Base-by-base conservation (phyloP, 2,797 vertebrate genomes). In the Chelidonichthys spinosus region DNA sequence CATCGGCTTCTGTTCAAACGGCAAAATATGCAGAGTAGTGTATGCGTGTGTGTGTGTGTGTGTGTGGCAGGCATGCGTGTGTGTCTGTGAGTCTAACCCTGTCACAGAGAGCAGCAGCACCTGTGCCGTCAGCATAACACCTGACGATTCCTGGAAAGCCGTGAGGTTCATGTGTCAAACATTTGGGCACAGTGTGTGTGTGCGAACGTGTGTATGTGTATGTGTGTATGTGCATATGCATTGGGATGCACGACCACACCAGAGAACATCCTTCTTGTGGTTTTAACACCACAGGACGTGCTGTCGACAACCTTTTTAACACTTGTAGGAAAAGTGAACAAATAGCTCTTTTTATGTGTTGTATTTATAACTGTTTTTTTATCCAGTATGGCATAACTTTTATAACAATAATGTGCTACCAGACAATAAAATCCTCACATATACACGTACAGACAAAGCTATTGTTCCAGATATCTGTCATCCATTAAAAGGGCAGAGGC, bases 141-240 rank as follows among this genome's bases (percentile, higher is more conserved):
- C 76, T 74, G 74, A 76, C 33, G 3, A 50, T 32, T 84, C 85
- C 85, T 84, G 68, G 66, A 82, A 83, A 69, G 53, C 64, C 0
- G 9, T 37, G 37, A 77, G 42, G 52, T 76, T 81, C 72, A 74
- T 55, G 63, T 81, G 59, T 78, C 72, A 71, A 59, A 74, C 25
- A 7, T 11, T 33, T 14, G 32, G 32, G 25, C 11, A 53, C 50
- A 33, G 50, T 40, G 35, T n/a, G 47, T 39, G 7, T 8, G 25
- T 56, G 43, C 69, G 49, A 62, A 18, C 4, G 61, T n/a, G 10
- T 4, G 10, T 68, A 61, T 76, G 50, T 67, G 18, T 33, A 33
- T n/a, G 33, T 6, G 61, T 4, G 10, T 68, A 61, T 76, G 50
- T 67, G 43, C 61, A n/a, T 37, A 33, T 11, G 11, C 40, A 2